Evolutionary conservation across 2,797 vertebrate species (phyloP), one percentile per base, ranked within the genome.

Genomic region (Myotis myotis): DNA sequence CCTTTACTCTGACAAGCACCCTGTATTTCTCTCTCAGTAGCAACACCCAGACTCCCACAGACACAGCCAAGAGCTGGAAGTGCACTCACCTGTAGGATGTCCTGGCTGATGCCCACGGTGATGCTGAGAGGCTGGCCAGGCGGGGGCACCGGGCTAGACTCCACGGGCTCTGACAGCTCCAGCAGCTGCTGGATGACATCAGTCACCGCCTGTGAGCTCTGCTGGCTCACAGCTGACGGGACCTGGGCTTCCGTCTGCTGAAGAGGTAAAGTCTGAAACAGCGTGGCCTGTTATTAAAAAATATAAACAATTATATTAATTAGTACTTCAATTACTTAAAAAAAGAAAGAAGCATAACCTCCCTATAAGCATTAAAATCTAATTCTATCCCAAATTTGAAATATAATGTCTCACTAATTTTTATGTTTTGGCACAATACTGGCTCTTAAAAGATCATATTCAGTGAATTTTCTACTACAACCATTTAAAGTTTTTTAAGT

Each of bases 131-230:
- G 97, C 28, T 99, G 99, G 94, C 98, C 98, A 11, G 99, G 96
- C 51, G 98, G 99, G 13, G 99, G 98, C 11, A 98, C 97, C 51
- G 98, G 99, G 44, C 97, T 96, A 3, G 98, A 97, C 97, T 99
- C 99, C 97, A 99, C 99, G 36, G 99, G 99, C 96, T 99, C 99
- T 0, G 99, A 99, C 82, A 99, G 98, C 96, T 99, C 99, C 49
- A 99, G 98, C 75, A 99, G 99, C 96, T 99, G 99, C 97, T 99
- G 99, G 96, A 99, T 99, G 93, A 99, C 99, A 70, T 99, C 99
- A 0, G 99, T 99, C 95, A 99, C 99, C 25, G 99, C 99, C 95
- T 98, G 98, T 8, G 98, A 97, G 38, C 93, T 97, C 92, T 98
- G 98, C 78, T 97, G 98, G 78, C 96, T 78, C 0, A 94, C 49